Conservation (phyloP, 23 tunicate species). For the Trididemnum nubilum region DNA sequence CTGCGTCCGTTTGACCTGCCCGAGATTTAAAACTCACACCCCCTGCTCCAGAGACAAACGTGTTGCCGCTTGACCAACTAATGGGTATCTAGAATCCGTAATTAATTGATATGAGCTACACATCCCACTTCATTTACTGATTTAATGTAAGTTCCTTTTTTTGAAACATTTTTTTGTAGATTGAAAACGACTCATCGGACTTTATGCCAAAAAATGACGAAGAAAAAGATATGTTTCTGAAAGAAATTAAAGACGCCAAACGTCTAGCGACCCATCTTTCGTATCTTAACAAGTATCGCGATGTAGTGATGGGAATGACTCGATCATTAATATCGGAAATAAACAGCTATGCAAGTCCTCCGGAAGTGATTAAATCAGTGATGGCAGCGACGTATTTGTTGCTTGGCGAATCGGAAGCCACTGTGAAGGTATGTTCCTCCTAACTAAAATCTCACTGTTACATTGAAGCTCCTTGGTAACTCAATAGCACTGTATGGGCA, state of each 20-base stretch:
- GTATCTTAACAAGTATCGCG: conserved; percentile 40
- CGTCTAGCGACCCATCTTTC: conserved; percentile 39
- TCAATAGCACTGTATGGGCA: neutral
- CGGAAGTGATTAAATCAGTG: conserved; percentile 57
- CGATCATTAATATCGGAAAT: conserved; percentile 77
- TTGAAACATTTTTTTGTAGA: conserved; percentile 6
- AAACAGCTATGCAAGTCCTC: conserved; percentile 74
- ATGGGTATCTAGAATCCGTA: no score
- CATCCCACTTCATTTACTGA: no score
- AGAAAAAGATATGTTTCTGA: conserved; percentile 23
- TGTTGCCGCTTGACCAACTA: no score
- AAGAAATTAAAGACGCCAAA: conserved; percentile 43
- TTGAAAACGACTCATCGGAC: conserved; percentile 58
- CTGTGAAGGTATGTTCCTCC: conserved; percentile 63
- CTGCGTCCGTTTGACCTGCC: no score
- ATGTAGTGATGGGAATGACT: conserved; percentile 59
- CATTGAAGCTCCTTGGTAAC: neutral
- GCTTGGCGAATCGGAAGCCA: conserved; percentile 72
- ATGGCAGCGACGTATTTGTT: conserved; percentile 73
- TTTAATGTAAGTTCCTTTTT: no score
- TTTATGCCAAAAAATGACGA: conserved; percentile 27
- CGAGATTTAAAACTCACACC: no score
- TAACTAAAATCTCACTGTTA: neutral
- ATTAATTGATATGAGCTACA: no score
- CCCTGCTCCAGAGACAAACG: no score